These are phyloP conservation scores for Cyphomyrmex costatus DNA, from an alignment of 1,140 invertebrate species.

Conservation along the genomic window DNA sequence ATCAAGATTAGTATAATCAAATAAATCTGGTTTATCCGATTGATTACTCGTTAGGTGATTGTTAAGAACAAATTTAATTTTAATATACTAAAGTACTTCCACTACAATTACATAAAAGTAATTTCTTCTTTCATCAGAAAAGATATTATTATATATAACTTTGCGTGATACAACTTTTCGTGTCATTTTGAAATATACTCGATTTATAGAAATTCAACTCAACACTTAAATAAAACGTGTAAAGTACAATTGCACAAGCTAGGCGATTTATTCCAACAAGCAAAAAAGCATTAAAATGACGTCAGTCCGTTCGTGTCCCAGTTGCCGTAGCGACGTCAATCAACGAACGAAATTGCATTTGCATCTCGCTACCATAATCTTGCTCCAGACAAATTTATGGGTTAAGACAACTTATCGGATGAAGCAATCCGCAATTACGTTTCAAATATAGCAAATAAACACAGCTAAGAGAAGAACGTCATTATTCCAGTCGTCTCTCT, in stretches of 20 bases:
- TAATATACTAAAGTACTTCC: no score
- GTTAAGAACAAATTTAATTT: neutral
- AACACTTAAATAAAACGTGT: conserved; percentile 27
- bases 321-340: conserved; percentile 76
- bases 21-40: neutral
- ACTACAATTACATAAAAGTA: neutral
- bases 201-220: conserved; percentile 18
- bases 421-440: conserved; percentile 63
- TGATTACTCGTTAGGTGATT: neutral
- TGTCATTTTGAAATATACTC: neutral
- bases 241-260: conserved; percentile 26
- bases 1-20: neutral
- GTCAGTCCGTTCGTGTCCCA: conserved; percentile 51
- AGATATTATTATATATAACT: neutral
- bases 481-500: neutral
- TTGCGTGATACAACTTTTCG: neutral
- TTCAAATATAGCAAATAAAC: conserved; percentile 15
- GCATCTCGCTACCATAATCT: conserved; percentile 64
- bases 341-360: conserved; percentile 80
- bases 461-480: neutral
- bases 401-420: conserved; percentile 67
- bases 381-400: conserved; percentile 46
- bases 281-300: conserved; percentile 61
- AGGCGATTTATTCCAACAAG: conserved; percentile 8
- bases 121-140: neutral